These are phyloP conservation scores for Eriocheir sinensis DNA, from an alignment of 1,140 invertebrate genomes.

Conservation along the genomic window DNA sequence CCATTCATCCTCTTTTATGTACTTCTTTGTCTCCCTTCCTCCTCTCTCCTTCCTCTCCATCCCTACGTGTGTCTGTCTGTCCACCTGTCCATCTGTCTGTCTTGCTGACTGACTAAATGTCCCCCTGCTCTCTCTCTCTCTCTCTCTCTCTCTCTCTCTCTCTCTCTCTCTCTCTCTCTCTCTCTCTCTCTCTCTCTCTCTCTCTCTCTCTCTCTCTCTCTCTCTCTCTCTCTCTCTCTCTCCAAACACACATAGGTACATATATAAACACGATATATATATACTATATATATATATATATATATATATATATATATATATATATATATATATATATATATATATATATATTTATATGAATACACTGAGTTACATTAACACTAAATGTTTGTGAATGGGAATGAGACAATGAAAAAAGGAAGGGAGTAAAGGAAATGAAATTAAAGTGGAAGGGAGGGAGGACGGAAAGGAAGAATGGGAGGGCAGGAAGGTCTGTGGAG, in stretches of 20 bases:
- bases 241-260: too few species aligned
- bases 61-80: not conserved
- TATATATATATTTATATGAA: too few species aligned
- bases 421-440: not conserved
- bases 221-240: conserved; percentile 44
- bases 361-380: too few species aligned
- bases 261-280: too few species aligned
- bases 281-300: too few species aligned
- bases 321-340: too few species aligned
- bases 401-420: too few species aligned
- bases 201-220: not conserved
- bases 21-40: not conserved
- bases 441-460: not conserved
- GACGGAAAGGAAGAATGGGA: not conserved
- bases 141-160: not conserved
- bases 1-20: not conserved
- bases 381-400: too few species aligned
- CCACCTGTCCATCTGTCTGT: too few species aligned
- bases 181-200: not conserved
- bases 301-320: too few species aligned
- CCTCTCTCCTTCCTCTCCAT: not conserved
- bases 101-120: too few species aligned
- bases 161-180: not conserved
- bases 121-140: not conserved
- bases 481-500: not conserved